phyloP scores from a whole-genome alignment of 2,888 invertebrate genomes.

The Agrenia bidenticulata region DNA sequence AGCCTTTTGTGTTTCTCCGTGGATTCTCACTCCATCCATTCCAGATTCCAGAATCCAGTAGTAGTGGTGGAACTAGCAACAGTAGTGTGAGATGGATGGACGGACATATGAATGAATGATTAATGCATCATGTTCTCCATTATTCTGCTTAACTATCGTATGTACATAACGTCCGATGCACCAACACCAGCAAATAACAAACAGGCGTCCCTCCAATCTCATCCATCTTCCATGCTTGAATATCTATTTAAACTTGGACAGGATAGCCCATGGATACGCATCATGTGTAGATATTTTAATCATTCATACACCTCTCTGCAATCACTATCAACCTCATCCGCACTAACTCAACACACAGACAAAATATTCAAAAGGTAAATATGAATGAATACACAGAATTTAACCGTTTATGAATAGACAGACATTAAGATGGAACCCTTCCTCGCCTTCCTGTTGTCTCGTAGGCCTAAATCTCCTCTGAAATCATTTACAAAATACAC shows the following conservation, averaged over 20 bases:
- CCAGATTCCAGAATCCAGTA: constrained; percentile 27
- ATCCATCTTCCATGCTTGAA: not conserved
- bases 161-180: not conserved
- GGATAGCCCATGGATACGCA: too few relatives aligned
- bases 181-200: constrained; percentile 6
- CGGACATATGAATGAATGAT: constrained; percentile 42
- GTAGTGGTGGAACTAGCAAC: constrained; percentile 21
- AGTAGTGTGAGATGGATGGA: constrained; percentile 37
- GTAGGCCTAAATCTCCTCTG: too few relatives aligned
- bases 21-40: constrained; percentile 21
- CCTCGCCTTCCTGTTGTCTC: too few relatives aligned
- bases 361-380: too few relatives aligned
- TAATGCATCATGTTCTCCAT: constrained; percentile 41
- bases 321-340: too few relatives aligned
- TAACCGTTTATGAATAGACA: too few relatives aligned
- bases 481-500: too few relatives aligned
- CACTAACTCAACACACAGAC: too few relatives aligned
- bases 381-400: too few relatives aligned
- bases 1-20: constrained; percentile 10
- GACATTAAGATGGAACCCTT: too few relatives aligned
- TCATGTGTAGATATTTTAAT: too few relatives aligned
- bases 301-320: too few relatives aligned
- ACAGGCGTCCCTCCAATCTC: not conserved
- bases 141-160: constrained; percentile 2
- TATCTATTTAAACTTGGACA: not conserved